A percentile compares a stretch with the other conserved stretches of the same genome.
phyloP scores from a whole-genome alignment of 64 coral and sea anemone species.

The Stylophora pistillata region DNA sequence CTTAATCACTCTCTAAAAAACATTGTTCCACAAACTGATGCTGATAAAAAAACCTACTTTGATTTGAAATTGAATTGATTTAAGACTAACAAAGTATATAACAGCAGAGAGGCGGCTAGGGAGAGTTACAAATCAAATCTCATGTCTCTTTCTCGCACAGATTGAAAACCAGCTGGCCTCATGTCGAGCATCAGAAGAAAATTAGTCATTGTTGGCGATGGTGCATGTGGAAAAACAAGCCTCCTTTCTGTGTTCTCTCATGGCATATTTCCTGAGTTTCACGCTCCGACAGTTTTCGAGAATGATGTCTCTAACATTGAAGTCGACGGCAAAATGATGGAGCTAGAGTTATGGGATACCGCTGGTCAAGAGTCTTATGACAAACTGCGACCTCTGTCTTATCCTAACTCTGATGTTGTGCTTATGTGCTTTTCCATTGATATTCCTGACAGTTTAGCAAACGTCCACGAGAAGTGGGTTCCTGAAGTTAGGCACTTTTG shows the following conservation, averaged over 20 bases:
- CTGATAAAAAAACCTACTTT: too few species aligned
- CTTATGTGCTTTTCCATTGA: constrained; percentile 98
- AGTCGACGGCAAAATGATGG: constrained; percentile 82
- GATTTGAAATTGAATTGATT: too few species aligned
- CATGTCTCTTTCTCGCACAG: background rate
- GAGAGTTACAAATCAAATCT: too few species aligned
- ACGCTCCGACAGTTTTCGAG: constrained; percentile 96
- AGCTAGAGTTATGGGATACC: constrained; percentile 97
- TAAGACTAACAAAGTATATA: too few species aligned
- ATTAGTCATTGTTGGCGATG: constrained; percentile 95
- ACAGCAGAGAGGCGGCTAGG: too few species aligned
- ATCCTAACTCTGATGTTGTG: constrained; percentile 92
- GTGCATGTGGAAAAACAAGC: constrained; percentile 99
- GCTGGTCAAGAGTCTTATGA: constrained; percentile 94
- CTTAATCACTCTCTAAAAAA: too few species aligned
- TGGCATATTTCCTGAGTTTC: constrained; percentile 89
- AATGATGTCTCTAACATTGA: constrained; percentile 97
- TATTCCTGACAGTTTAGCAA: constrained; percentile 90
- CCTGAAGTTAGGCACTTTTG: constrained; percentile 98
- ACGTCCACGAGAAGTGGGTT: constrained; percentile 92
- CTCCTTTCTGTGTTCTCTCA: constrained; percentile 95
- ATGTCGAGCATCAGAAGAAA: constrained; percentile 96
- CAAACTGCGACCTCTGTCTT: constrained; percentile 86
- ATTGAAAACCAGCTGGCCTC: background rate
- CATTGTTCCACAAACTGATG: too few species aligned